A percentile compares a stretch with the other conserved stretches of the same genome.
phyloP scores from a whole-genome alignment of 1,140 invertebrate species.

The Habropoda laboriosa region DNA sequence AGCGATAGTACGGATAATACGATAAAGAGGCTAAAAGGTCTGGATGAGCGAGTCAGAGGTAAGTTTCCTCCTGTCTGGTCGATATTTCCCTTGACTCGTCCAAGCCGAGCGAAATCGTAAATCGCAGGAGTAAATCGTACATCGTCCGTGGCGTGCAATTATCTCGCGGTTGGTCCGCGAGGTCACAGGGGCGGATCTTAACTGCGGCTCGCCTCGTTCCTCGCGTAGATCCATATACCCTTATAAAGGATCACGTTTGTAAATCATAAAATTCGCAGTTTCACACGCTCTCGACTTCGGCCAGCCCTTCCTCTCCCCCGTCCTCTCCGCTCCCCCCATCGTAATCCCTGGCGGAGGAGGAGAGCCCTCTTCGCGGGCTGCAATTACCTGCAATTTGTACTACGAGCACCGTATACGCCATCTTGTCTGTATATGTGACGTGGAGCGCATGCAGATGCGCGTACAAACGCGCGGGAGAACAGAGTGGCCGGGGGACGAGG shows the following conservation, averaged over 20 bases:
- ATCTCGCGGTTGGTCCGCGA: slow-evolving; percentile 51
- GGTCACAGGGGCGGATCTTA: slow-evolving; percentile 45
- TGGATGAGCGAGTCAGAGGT: no score
- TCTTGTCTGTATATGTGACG: slow-evolving; percentile 58
- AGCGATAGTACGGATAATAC: no score
- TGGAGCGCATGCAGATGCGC: slow-evolving; percentile 41
- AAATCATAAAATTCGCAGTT: slow-evolving; percentile 76
- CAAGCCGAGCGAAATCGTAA: slow-evolving; percentile 32
- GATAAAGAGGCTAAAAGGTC: no score
- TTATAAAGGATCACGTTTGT: slow-evolving; percentile 69
- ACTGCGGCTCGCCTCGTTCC: slow-evolving; percentile 24
- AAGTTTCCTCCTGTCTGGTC: not conserved
- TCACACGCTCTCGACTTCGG: slow-evolving; percentile 69
- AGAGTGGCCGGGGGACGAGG: not conserved
- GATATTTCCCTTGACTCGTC: not conserved
- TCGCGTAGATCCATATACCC: slow-evolving; percentile 46
- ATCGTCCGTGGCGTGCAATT: slow-evolving; percentile 44
- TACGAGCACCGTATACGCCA: slow-evolving; percentile 70
- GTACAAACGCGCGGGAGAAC: slow-evolving; percentile 26
- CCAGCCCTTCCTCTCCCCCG: slow-evolving; percentile 20
- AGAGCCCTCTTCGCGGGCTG: slow-evolving; percentile 53
- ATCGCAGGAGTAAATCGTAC: slow-evolving; percentile 43
- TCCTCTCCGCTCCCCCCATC: not conserved
- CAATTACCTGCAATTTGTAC: slow-evolving; percentile 77
- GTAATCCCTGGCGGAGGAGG: slow-evolving; percentile 12